A percentile compares a stretch with the other conserved stretches of the same genome.
These are phyloP conservation scores for Timandra comae DNA, from an alignment of 2,888 invertebrate species.

Conservation along the genomic window DNA sequence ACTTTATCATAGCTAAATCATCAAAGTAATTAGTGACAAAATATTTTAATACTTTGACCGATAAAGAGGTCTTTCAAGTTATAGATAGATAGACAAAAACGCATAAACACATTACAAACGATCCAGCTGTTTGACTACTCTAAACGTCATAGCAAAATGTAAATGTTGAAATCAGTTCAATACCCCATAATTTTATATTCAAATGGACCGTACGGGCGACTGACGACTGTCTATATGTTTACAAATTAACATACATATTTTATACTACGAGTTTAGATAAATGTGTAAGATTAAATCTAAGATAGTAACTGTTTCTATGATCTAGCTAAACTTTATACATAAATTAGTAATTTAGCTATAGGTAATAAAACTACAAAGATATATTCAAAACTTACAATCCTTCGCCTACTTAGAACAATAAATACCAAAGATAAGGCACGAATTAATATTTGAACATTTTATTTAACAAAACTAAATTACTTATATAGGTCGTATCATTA, in stretches of 20 bases:
- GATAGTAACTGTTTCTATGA: not conserved
- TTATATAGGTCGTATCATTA: conserved; percentile 30
- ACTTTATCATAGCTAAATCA: no score
- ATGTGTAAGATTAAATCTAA: no score
- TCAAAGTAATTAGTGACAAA: no score
- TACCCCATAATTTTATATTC: conserved; percentile 34
- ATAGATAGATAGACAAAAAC: no score
- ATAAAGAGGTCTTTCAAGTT: no score
- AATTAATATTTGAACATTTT: conserved; percentile 15
- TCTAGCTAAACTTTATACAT: not conserved
- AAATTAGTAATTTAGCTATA: conserved; percentile 1
- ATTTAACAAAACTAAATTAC: conserved; percentile 21
- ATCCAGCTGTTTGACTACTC: conserved; percentile 24
- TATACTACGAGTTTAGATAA: no score
- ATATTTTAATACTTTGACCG: no score
- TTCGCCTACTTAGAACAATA: conserved; percentile 3
- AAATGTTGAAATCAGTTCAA: conserved; percentile 36
- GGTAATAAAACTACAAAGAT: no score
- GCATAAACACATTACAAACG: conserved; percentile 1
- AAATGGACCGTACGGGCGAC: conserved; percentile 27
- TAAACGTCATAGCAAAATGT: conserved; percentile 29
- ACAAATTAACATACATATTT: conserved; percentile 16
- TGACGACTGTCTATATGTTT: conserved; percentile 21
- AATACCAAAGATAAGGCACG: conserved; percentile 32
- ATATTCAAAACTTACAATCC: no score